phyloP scores from a whole-genome alignment of 2,888 invertebrate genomes.

The Epsilonema sp. region DNA sequence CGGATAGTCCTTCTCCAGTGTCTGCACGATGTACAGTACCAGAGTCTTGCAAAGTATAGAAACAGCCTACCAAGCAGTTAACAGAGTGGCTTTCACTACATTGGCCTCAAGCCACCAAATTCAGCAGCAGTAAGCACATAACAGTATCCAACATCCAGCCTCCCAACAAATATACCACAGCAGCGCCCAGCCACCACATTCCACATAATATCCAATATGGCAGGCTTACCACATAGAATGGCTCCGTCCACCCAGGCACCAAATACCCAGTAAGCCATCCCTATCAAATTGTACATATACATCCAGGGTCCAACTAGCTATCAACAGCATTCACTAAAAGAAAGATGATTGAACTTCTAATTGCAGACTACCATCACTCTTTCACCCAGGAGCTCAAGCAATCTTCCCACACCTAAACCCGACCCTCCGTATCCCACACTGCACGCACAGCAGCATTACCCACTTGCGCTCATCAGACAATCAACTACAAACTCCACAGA shows the following conservation, averaged over 20 bases:
- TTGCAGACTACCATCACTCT: constrained; percentile 82
- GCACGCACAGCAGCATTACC: constrained; percentile 74
- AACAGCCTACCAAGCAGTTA: constrained; percentile 62
- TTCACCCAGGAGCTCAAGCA: constrained; percentile 76
- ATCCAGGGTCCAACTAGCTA: constrained; percentile 81
- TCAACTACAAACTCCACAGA: constrained; percentile 37
- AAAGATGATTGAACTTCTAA: constrained; percentile 71
- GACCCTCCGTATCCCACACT: constrained; percentile 64
- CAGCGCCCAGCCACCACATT: no score
- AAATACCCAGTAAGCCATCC: no score
- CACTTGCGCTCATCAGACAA: constrained; percentile 81
- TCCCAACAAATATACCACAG: no score
- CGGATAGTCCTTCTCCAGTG: constrained; percentile 52
- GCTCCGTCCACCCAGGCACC: no score
- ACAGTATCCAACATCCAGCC: no score
- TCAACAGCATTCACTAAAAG: constrained; percentile 89
- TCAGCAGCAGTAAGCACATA: background rate
- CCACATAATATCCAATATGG: no score
- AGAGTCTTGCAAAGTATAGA: constrained; percentile 38
- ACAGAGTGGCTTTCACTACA: constrained; percentile 61
- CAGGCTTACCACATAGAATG: no score
- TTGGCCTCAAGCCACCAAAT: constrained; percentile 47
- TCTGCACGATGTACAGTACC: constrained; percentile 95
- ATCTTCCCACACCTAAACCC: constrained; percentile 39
- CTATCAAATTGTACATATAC: background rate